Base-by-base conservation (phyloP, 2,113 vertebrate genomes). In the Hypocryptadius cinnamomeus region DNA sequence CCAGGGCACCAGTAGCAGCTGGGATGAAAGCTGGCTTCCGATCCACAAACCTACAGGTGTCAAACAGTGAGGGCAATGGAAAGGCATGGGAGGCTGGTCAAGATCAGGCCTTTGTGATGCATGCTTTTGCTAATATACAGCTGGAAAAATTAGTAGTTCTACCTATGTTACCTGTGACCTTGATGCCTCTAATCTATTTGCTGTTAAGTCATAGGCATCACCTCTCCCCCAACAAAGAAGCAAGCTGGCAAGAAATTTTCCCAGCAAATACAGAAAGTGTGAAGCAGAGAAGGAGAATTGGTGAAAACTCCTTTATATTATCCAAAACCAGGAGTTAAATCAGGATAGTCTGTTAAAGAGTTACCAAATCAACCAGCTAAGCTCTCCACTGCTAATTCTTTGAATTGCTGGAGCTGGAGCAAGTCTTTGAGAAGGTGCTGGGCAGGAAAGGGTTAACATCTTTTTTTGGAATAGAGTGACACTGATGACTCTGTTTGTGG, bases 371-470 rank as follows among this genome's bases (percentile, higher is more conserved):
- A 18, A 64, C 35, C 28, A 40, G 37, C 33, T 83, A 70, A 88
- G 21, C 28, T 85, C 59, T 39, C 11, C 51, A 45, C 22, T 1
- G 5, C 37, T 25, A 27, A 5, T 42, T 70, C 70, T 78, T 80
- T 2, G 1, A 44, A 31, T 30, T 33, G 47, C 45, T 78, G 53
- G 31, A 54, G 72, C 27, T 2, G 3, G 76, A 66, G 31, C 13
- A 15, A 73, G 22, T 27, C 31, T 77, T 42, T 69, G 48, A 86
- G 74, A 69, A 48, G 17, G 35, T 31, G 23, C 70, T 11, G 25
- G 94, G n/a, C 51, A 89, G 37, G 45, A 73, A 96, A 95, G 96
- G 93, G 95, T 97, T 96, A 97, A 97, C 5, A 2, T 24, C 16
- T 56, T 37, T 84, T 96, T 96, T 85, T 85, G 33, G 45, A 37